Evolutionary conservation across 2,113 vertebrate species (phyloP), one percentile per base, ranked within the genome.

Genomic region (Myxocyprinus asiaticus): DNA sequence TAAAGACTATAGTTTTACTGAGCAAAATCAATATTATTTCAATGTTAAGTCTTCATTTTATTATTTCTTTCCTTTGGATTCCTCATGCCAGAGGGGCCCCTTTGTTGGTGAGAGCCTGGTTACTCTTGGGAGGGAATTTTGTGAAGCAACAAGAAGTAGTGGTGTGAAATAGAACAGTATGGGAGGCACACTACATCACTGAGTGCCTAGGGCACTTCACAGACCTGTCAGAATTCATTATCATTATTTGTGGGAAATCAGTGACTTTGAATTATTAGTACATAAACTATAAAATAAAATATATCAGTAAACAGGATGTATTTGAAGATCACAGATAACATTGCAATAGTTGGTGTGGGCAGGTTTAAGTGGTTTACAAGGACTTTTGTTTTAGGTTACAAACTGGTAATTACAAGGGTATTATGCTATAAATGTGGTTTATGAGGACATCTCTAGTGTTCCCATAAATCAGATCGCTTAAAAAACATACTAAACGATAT

Each of bases 171-270:
- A n/a, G n/a, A 77, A 12, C 68, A 56, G 64, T 67, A 55, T 48
- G 67, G 17, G 59, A 47, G 66, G 42, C 73, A 15, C 53, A 79
- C 69, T 55, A 43, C 61, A 79, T 72, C 78, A 72, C 0, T 10
- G 59, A 65, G 22, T 2, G 61, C 78, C 68, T 45, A 45, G 78
- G 68, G 78, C 68, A 10, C 62, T 70, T 70, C 67, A 51, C 9
- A 14, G 14, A 74, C 51, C 69, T 74, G 78, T 74, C 78, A 81
- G 11, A 75, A 12, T 62, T 56, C 1, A 33, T 33, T 62, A 45
- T 59, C 71, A 68, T 82, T 67, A 77, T 77, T 70, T 82, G 67
- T 70, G 45, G 69, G 67, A 72, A 77, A 10, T 48, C 17, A 9
- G 59, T 43, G 50, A 22, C 11, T 53, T 59, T 9, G 9, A 66